These are phyloP conservation scores for Eristalis pertinax DNA, from an alignment of 2,888 invertebrate species.

Conservation along the genomic window DNA sequence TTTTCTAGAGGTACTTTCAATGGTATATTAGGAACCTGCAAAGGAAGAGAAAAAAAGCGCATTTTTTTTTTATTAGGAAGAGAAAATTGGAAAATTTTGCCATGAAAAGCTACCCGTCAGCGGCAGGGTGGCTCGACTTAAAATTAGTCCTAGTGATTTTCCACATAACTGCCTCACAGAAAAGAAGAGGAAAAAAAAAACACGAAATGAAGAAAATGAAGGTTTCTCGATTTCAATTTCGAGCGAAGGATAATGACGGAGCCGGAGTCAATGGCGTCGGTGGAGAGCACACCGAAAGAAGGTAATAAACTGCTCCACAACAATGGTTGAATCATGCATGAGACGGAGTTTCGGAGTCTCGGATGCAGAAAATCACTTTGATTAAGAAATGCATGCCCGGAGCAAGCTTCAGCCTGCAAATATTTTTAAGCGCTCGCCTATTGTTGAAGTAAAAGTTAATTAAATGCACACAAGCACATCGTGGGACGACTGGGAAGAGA, in stretches of 20 bases:
- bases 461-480: not conserved
- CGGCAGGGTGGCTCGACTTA: conserved; percentile 16
- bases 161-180: conserved; percentile 28
- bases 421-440: not conserved
- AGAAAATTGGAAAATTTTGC: conserved; percentile 61
- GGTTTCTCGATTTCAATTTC: conserved; percentile 14
- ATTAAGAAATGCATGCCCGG: not conserved
- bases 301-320: conserved; percentile 58
- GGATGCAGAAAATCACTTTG: not conserved
- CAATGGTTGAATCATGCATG: conserved; percentile 38
- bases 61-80: not conserved
- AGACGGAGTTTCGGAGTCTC: conserved; percentile 22
- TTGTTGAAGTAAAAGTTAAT: not conserved
- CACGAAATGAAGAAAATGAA: not conserved
- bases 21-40: conserved; percentile 81
- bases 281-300: not conserved
- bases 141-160: conserved; percentile 61
- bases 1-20: conserved; percentile 78
- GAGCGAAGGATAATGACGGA: not conserved
- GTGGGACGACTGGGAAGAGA: not conserved
- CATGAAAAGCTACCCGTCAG: conserved; percentile 33
- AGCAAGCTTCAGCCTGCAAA: not conserved
- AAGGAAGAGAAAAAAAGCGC: conserved; percentile 11
- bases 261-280: not conserved
- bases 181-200: not conserved